Conservation (phyloP, 2,888 invertebrate species). For the Entomobrya multifasciata region DNA sequence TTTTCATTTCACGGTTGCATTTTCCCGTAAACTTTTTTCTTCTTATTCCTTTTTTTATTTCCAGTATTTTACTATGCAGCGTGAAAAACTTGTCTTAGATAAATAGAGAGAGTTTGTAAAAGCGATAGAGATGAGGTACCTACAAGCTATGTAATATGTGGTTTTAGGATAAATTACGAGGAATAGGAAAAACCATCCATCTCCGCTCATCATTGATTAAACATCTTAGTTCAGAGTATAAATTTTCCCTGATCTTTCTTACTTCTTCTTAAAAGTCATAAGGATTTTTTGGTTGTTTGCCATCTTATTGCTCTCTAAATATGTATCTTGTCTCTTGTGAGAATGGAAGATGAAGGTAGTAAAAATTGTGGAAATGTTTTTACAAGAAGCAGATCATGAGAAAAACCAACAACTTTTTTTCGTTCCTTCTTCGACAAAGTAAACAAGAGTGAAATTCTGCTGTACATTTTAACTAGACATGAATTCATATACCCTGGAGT, state of each 20-base stretch:
- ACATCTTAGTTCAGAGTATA: background rate
- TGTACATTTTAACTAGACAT: constrained; percentile 51
- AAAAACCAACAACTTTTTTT: constrained; percentile 55
- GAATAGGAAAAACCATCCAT: constrained; percentile 25
- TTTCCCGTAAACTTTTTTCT: constrained; percentile 20
- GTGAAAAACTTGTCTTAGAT: constrained; percentile 21
- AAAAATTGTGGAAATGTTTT: background rate
- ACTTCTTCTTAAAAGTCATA: constrained; percentile 1
- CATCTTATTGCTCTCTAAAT: constrained; percentile 3
- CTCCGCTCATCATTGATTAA: constrained; percentile 43
- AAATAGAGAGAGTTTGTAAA: background rate
- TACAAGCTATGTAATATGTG: background rate
- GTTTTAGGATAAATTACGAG: background rate
- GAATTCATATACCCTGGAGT: constrained; percentile 39
- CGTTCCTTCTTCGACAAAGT: constrained; percentile 14
- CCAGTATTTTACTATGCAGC: constrained; percentile 25
- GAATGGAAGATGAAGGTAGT: background rate
- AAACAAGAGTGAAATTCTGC: constrained; percentile 37
- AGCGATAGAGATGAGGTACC: background rate
- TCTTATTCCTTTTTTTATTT: background rate
- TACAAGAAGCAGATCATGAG: constrained; percentile 34
- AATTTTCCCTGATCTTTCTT: constrained; percentile 41
- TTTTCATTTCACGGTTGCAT: constrained; percentile 34
- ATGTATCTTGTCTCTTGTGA: background rate
- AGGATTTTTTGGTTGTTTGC: constrained; percentile 17